phyloP scores from a whole-genome alignment of 1,140 invertebrate genomes.

The Drosophila burlai region DNA sequence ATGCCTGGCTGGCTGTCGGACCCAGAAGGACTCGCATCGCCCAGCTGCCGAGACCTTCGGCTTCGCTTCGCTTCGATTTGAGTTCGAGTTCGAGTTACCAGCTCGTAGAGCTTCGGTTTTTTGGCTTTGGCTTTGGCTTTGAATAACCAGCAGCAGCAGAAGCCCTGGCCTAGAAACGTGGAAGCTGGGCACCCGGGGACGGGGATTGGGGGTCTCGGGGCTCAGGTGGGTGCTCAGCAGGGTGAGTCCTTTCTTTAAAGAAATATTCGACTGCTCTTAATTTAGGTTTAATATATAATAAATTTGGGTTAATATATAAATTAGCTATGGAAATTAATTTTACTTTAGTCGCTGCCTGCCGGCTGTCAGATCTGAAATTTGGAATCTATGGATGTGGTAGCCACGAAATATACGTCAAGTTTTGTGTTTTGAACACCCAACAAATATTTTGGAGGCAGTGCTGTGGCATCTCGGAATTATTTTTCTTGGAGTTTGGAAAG shows the following conservation, averaged over 20 bases:
- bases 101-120: constrained; percentile 66
- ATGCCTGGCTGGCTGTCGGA: constrained; percentile 14
- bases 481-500: too few species aligned
- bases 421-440: too few species aligned
- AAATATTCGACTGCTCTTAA: not conserved
- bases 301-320: not conserved
- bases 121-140: constrained; percentile 61
- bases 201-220: not conserved
- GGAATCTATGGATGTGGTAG: too few species aligned
- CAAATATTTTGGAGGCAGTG: too few species aligned
- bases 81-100: constrained; percentile 59
- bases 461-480: too few species aligned
- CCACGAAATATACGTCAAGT: too few species aligned
- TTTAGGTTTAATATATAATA: too few species aligned
- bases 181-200: constrained; percentile 4
- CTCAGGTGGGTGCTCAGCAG: constrained; percentile 30
- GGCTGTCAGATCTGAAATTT: too few species aligned
- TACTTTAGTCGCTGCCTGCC: too few species aligned
- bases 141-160: constrained; percentile 32
- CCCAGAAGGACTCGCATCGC: constrained; percentile 23
- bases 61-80: constrained; percentile 53
- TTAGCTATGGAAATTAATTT: not conserved
- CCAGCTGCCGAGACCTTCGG: constrained; percentile 54
- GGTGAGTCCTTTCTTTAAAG: not conserved
- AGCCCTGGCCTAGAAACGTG: constrained; percentile 77